Evolutionary conservation across 1,140 invertebrate genomes (phyloP), one percentile per base, ranked within the genome.

Genomic region (Meloidogyne exigua): DNA sequence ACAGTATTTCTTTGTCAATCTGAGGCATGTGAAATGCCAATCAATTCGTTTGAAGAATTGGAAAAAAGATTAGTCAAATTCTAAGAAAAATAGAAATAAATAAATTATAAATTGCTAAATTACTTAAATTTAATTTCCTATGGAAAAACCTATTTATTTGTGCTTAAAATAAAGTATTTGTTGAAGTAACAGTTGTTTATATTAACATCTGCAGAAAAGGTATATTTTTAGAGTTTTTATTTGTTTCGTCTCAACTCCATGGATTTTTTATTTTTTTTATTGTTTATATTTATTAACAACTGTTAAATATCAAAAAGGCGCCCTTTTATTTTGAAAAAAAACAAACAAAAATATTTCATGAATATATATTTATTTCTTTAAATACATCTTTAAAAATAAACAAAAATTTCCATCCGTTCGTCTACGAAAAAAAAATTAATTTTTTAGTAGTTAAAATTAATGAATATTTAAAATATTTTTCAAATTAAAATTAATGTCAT

Each of bases 11-110:
- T 76, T 13, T 76, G 75, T 67, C 68, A 49, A 66, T 44, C 68
- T 11, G 63, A 69, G n/a, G 5, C 75, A 7, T 76, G 75, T 71
- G 75, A 76, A 62, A 72, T 76, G 68, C 75, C 75, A 10, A 63
- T 72, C 7, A 26, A 28, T 36, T 44, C 75, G 2, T 63, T 76
- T 2, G 49, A 76, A 26, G 75, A 76, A 26, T 66, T 76, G 57
- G 11, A 76, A 65, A 71, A 72, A 21, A 65, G 75, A 25, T 65
- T 76, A 15, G 68, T 39, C 13, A 65, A 57, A 62, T 32, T 73
- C 7, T 73, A 36, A 28, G 28, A 65, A 32, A n/a, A 32, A 3
- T 32, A 32, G 25, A 32, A 21, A 68, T 5, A 18, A 23, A 68
- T 42, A 68, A 23, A 23, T 67, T 18, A n/a, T 67, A 39, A 12